A percentile compares a stretch with the other conserved stretches of the same genome.
Evolutionary conservation across 1,140 invertebrate genomes (phyloP).

Genomic region (Rhynchophorus ferrugineus): DNA sequence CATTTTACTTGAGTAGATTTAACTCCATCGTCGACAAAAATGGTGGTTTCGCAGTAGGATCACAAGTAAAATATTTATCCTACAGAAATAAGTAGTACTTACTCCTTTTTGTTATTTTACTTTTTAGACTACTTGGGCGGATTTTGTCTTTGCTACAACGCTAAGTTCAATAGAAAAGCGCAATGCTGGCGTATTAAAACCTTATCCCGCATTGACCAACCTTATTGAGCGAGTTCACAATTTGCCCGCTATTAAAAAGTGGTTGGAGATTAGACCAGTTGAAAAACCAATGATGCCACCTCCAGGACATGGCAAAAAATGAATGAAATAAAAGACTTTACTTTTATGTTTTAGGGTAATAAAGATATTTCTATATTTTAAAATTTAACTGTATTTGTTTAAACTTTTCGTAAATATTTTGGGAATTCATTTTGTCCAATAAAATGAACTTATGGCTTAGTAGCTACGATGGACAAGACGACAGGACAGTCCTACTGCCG

Average conservation of each 20-base stretch:
- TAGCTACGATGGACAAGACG: too few relatives aligned
- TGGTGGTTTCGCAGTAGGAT: conserved; percentile 5
- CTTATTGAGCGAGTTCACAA: neutral
- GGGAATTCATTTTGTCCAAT: too few relatives aligned
- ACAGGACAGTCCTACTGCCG: too few relatives aligned
- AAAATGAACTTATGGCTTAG: too few relatives aligned
- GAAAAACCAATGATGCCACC: neutral
- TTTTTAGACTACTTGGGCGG: conserved; percentile 10
- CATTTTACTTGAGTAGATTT: conserved; percentile 5
- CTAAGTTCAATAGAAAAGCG: neutral
- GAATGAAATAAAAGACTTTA: conserved; percentile 5
- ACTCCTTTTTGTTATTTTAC: neutral
- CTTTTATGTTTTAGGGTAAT: too few relatives aligned
- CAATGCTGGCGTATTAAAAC: neutral
- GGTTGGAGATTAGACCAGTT: neutral
- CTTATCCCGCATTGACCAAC: neutral
- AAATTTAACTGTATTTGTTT: too few relatives aligned
- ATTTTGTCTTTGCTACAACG: conserved; percentile 1
- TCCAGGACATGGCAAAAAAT: neutral
- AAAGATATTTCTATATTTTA: too few relatives aligned
- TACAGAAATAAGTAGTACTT: neutral
- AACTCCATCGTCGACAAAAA: neutral
- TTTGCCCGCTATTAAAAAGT: conserved; percentile 4
- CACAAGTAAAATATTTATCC: conserved; percentile 1
- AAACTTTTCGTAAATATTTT: too few relatives aligned